Base-by-base conservation (phyloP, 2,113 vertebrate species). In the Telmatochromis sp. region DNA sequence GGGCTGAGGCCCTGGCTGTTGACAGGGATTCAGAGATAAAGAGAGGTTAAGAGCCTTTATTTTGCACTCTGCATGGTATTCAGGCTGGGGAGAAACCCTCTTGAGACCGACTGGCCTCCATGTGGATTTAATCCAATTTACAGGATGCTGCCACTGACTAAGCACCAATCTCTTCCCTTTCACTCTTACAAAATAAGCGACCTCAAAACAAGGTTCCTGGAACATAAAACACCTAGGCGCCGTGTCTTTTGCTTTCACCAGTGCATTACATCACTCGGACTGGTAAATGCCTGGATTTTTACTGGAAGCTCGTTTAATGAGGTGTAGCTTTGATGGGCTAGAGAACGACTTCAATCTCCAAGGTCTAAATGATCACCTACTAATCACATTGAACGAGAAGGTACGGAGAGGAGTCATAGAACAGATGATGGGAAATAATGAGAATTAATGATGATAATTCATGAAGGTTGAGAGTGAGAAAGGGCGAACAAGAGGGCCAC, bases 81-180 rank as follows among this genome's bases (percentile, higher is more conserved):
- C 91, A 95, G 92, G 90, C 82, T 82, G 51, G 28, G 53, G 53
- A 84, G 73, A 80, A 86, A 86, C 19, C 82, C 92, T 84, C 88
- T 9, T n/a, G 93, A 94, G 93, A 90, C 80, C 9, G 5, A 6
- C 82, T 82, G 84, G 88, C 85, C 87, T 91, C 88, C n/a, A 31
- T 91, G 83, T 85, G 85, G 90, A 93, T 91, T 94, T 90, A 94
- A 95, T 95, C 89, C 89, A 92, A 91, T 94, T 96, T 93, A 85
- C 89, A 63, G 81, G 84, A 90, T 81, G 83, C 86, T 90, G 60
- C 86, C 53, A 83, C 75, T 83, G 83, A 93, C 84, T 91, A 91
- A 90, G 92, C 55, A 82, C 63, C 90, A 82, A 81, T 85, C 82
- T 89, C 26, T 40, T 84, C 65, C 17, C 63, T 82, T 33, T 40